Base-by-base conservation (phyloP, 2,888 invertebrate species). In the Cryptus viduatorius region DNA sequence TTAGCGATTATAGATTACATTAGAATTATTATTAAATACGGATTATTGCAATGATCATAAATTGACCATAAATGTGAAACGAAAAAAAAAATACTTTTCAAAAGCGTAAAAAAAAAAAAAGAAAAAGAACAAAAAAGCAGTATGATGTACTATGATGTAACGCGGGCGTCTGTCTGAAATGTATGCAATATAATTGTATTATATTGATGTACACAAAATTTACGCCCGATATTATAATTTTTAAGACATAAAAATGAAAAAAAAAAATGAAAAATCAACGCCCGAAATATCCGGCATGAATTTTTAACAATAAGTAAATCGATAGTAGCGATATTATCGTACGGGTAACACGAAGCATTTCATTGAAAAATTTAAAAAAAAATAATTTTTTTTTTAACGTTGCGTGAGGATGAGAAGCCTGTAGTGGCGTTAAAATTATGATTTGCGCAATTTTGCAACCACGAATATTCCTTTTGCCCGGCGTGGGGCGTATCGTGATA, bases 301-400 rank as follows among this genome's bases (percentile, higher is more conserved):
- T 81, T 84, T 61, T 69, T 65, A 82, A 84, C 64, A 68, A 88
- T 85, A 84, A 61, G 53, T 83, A 37, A 29, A 71, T 44, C 64
- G 44, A 29, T 69, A 78, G 61, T 69, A 50, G n/a, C n/a, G 64
- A 75, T 24, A 68, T 83, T 24, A 68, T 83, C 37, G 24, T 76
- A 77, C 71, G 67, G 81, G 65, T 56, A 84, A 82, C 82, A 79
- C 84, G 86, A 88, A 86, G 88, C 83, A 87, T 88, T 88, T 88
- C 85, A 86, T 84, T 81, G 31, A 56, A 75, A 56, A 73, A 82
- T 86, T 72, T 83, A 79, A 85, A 84, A 82, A 81, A 80, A 77
- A 79, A 65, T 24, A 3, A 3, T 24, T 61, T 46, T 81, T 46
- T 4, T 56, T 68, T 14, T 48, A 19, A 29, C 61, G 3, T 48